Conservation (phyloP, 2,888 invertebrate species). For the Oscheius sp. region DNA sequence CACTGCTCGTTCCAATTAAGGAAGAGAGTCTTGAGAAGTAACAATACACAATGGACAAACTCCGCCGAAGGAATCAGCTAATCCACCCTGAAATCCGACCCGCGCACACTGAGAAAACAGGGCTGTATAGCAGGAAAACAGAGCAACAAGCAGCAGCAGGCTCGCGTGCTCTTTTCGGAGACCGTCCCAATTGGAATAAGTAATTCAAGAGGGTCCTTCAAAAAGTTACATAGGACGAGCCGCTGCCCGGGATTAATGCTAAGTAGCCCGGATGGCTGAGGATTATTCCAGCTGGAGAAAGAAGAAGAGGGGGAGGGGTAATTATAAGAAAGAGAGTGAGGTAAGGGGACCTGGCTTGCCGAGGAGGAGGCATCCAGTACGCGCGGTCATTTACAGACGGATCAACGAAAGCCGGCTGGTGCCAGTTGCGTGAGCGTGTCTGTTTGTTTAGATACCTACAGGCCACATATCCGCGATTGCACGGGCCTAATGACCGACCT, state of each 20-base stretch:
- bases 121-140: constrained; percentile 36
- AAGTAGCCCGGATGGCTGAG: constrained; percentile 22
- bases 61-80: constrained; percentile 31
- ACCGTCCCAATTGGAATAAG: constrained; percentile 11
- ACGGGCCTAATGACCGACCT: constrained; percentile 35
- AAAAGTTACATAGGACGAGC: constrained; percentile 6
- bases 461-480: constrained; percentile 20
- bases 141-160: constrained; percentile 31
- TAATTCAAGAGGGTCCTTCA: constrained; percentile 1
- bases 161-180: neutral
- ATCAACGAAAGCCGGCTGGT: constrained; percentile 31
- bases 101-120: constrained; percentile 38
- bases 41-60: constrained; percentile 10
- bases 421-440: constrained; percentile 17
- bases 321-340: constrained; percentile 8
- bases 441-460: constrained; percentile 26
- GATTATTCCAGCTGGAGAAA: constrained; percentile 31
- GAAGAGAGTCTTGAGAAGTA: constrained; percentile 9
- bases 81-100: constrained; percentile 37
- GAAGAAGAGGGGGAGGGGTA: constrained; percentile 12
- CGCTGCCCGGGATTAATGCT: constrained; percentile 19
- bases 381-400: constrained; percentile 33
- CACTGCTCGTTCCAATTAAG: constrained; percentile 20
- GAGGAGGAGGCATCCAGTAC: constrained; percentile 3
- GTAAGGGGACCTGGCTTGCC: neutral